These are phyloP conservation scores for Lynx canadensis DNA, from an alignment of 2,113 vertebrate species.

Conservation along the genomic window DNA sequence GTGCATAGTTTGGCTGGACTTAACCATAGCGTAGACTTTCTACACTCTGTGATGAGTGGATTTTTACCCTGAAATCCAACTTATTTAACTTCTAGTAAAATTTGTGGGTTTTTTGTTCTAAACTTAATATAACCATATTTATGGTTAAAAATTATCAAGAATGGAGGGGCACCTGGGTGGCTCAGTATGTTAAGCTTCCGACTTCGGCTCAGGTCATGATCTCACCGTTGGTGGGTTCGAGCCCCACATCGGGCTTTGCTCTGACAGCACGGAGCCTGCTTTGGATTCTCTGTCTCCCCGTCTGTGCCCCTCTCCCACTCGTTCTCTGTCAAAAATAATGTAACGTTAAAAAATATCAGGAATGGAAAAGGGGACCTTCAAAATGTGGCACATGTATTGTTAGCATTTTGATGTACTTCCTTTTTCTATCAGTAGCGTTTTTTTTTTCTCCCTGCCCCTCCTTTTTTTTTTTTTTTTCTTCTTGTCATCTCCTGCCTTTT, in stretches of 20 bases:
- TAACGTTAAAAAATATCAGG: background rate
- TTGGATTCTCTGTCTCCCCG: no score
- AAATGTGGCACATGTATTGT: background rate
- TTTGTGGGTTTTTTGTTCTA: background rate
- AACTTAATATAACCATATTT: constrained; percentile 2
- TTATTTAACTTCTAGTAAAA: background rate
- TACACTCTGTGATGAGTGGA: background rate
- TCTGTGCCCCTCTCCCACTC: no score
- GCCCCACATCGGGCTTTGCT: no score
- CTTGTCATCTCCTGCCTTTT: background rate
- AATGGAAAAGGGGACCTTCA: background rate
- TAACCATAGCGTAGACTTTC: background rate
- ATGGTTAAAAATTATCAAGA: background rate
- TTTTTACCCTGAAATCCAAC: constrained; percentile 26
- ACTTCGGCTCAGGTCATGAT: no score
- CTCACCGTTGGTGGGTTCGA: no score
- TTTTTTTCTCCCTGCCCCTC: background rate
- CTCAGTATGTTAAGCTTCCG: no score
- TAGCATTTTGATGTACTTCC: background rate
- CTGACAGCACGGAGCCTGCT: no score
- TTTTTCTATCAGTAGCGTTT: background rate
- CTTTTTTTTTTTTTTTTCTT: background rate
- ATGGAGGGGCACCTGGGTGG: background rate
- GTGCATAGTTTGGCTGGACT: background rate
- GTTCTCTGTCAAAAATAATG: no score